These are phyloP conservation scores for Cryptoblepharus egeriae DNA, from an alignment of 2,797 vertebrate genomes.

Conservation along the genomic window DNA sequence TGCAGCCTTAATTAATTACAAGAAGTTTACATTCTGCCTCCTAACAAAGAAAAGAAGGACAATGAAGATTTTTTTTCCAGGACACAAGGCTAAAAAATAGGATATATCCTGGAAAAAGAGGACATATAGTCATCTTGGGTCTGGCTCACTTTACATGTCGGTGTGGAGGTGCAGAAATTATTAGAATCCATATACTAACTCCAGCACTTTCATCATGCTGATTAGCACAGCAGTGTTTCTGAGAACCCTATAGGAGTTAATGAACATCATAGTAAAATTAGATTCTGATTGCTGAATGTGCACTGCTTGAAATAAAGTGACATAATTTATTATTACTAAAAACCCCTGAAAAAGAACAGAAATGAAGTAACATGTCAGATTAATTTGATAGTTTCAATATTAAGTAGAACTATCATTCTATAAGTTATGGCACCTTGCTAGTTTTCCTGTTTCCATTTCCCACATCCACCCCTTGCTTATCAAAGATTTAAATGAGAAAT, in stretches of 20 bases:
- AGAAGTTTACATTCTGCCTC: too few species aligned
- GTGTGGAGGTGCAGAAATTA: not conserved
- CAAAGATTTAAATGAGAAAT: slow-evolving; percentile 58
- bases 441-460: slow-evolving; percentile 53
- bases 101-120: too few species aligned
- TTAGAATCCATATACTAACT: not conserved
- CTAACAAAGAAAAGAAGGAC: too few species aligned
- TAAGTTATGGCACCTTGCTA: slow-evolving; percentile 26
- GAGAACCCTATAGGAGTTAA: slow-evolving; percentile 21
- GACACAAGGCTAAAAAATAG: too few species aligned
- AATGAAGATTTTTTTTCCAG: too few species aligned
- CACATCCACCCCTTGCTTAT: slow-evolving; percentile 37
- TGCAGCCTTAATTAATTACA: too few species aligned
- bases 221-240: not conserved
- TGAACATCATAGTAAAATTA: slow-evolving; percentile 15
- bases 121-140: too few species aligned
- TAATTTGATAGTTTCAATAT: slow-evolving; percentile 33
- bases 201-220: not conserved
- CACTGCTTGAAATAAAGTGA: slow-evolving; percentile 12
- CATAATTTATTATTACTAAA: slow-evolving; percentile 32
- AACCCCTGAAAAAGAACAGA: slow-evolving; percentile 21
- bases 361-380: not conserved
- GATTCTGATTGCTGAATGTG: not conserved
- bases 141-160: not conserved
- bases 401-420: slow-evolving; percentile 49